Percentiles rank a stretch among this genome's conserved stretches.
Evolutionary conservation across 2,888 invertebrate genomes (phyloP).

Genomic region (Molanna angustata): DNA sequence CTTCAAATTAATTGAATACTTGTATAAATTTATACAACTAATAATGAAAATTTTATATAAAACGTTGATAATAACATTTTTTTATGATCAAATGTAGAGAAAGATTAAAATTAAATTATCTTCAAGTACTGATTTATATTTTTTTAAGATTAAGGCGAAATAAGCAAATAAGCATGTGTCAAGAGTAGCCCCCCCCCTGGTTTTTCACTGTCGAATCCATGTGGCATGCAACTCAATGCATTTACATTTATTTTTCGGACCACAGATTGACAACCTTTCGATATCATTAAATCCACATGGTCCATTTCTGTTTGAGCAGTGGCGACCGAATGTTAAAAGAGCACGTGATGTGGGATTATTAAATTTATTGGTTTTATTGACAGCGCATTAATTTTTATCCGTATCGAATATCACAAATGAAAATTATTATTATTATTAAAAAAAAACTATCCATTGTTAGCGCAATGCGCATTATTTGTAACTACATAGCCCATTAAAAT

Average conservation of each 20-base stretch:
- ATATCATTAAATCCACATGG: constrained; percentile 4
- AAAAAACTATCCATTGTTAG: too few relatives aligned
- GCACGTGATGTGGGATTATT: constrained; percentile 30
- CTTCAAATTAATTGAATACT: too few relatives aligned
- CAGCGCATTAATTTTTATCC: constrained; percentile 29
- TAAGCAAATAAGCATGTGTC: too few relatives aligned
- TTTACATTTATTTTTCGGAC: neutral
- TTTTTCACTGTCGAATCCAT: neutral
- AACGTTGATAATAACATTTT: too few relatives aligned
- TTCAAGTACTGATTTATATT: too few relatives aligned
- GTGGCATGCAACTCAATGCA: too few relatives aligned
- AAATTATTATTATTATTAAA: constrained; percentile 23
- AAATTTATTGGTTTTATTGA: constrained; percentile 32
- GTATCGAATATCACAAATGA: constrained; percentile 29
- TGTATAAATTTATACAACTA: too few relatives aligned
- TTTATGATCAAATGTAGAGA: too few relatives aligned
- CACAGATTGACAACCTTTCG: neutral
- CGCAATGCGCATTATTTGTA: constrained; percentile 27
- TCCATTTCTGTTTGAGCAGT: constrained; percentile 25
- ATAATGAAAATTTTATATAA: too few relatives aligned
- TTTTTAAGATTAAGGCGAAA: too few relatives aligned
- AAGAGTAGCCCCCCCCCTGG: neutral
- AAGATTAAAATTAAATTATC: too few relatives aligned
- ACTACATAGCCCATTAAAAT: constrained; percentile 26
- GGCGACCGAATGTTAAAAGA: too few relatives aligned